A percentile compares a stretch with the other conserved stretches of the same genome.
These are phyloP conservation scores for Chrysotoxum bicinctum DNA, from an alignment of 2,888 invertebrate genomes.

Conservation along the genomic window DNA sequence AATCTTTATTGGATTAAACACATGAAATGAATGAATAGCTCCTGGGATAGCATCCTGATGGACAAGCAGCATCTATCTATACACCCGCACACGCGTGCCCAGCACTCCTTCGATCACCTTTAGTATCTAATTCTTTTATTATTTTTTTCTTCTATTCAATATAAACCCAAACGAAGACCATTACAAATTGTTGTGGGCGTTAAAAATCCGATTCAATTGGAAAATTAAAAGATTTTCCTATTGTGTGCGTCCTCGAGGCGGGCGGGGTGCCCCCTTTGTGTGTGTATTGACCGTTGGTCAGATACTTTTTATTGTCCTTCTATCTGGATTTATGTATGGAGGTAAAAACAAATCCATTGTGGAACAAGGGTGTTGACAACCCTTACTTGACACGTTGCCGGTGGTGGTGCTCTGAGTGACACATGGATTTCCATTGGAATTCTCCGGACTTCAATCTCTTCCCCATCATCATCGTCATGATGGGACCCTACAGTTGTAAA, in stretches of 20 bases:
- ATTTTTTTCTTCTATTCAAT: conserved; percentile 46
- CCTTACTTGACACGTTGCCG: conserved; percentile 30
- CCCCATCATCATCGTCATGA: conserved; percentile 13
- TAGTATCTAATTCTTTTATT: conserved; percentile 61
- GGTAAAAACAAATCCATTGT: conserved; percentile 35
- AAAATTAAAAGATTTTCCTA: conserved; percentile 71
- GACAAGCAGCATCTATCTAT: background rate
- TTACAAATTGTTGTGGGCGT: conserved; percentile 82
- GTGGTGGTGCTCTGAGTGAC: conserved; percentile 34
- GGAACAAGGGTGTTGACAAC: conserved; percentile 69
- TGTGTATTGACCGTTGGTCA: conserved; percentile 65
- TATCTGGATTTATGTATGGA: conserved; percentile 40
- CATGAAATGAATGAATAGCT: conserved; percentile 62
- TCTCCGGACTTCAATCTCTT: conserved; percentile 29
- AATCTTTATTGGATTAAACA: conserved; percentile 71
- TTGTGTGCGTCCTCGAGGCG: conserved; percentile 50
- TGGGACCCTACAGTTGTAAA: background rate
- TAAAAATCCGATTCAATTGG: conserved; percentile 79
- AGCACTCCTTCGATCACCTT: conserved; percentile 68
- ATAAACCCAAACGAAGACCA: conserved; percentile 73
- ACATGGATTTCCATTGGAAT: conserved; percentile 49
- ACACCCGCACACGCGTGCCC: conserved; percentile 70
- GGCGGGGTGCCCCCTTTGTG: conserved; percentile 34
- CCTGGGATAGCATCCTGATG: background rate
- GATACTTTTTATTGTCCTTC: conserved; percentile 69